Evolutionary conservation across 2,888 invertebrate species (phyloP), one percentile per base, ranked within the genome.

Genomic region (Scelioninae gen. 1): DNA sequence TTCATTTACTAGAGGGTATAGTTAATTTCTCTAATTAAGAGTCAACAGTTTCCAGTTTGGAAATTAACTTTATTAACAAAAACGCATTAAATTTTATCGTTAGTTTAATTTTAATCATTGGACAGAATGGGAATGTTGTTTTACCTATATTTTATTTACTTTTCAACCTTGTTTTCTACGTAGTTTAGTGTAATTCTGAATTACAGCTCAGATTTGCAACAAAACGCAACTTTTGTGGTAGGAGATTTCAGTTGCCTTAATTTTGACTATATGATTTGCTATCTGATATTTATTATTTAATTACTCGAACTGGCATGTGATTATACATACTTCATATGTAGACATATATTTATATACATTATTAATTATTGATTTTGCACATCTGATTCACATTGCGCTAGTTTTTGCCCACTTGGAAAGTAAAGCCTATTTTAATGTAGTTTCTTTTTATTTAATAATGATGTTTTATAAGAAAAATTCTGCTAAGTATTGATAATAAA

Each of bases 361-460:
- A 47, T 68, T 82, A 65, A 81, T 69, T 51, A 69, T 51, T 74
- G 58, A 63, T 74, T 69, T 51, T 65, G 83, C 79, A 83, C 77
- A 75, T 69, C 23, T 72, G 72, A 86, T 81, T 89, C 88, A 88
- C 88, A 87, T 89, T 90, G 87, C 88, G 89, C 89, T 90, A 89
- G 81, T 74, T 62, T 71, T 71, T 84, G 85, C 85, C 86, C 89
- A 90, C 90, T 90, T 90, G 90, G 90, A 90, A 90, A 90, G 90
- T 90, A 89, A 90, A 90, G 87, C 84, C 76, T 78, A 79, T 51
- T 80, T 75, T 82, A 34, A 75, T 69, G 79, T 85, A 84, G 83
- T 65, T 51, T 23, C 23, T 23, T 23, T 23, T 69, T 49, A 49
- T 38, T 47, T 16, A 53, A 10, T 10, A 13, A 65, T 23, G 29